Evolutionary conservation across 2,888 invertebrate species (phyloP), one percentile per base, ranked within the genome.

Genomic region (Lepidochrysops patricia): DNA sequence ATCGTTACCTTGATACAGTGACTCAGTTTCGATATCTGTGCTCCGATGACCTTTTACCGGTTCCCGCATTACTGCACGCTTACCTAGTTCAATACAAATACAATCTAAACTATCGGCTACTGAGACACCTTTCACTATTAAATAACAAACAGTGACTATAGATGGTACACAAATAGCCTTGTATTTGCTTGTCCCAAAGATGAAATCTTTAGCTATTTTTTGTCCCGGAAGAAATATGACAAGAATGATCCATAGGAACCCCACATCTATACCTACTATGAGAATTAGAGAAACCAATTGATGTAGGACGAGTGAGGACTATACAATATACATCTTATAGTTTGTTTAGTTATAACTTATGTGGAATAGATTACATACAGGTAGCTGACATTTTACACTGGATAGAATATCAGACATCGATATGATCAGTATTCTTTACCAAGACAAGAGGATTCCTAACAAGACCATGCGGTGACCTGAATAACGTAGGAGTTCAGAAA

Each of bases 11-110:
- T 87, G 87, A 75, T 82, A 84, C 75, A 84, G 80, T 86, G 84
- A 87, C 87, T 88, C 83, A 83, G 82, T 85, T 86, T 80, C 82
- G 81, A 83, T 87, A 83, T 79, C 77, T 75, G 72, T 80, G 80
- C 80, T 82, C 80, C 82, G 80, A 82, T 87, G 84, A 87, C 84
- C 84, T 86, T 86, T 86, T 80, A 76, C 80, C 74, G 75, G 75
- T 76, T 72, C 69, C 72, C 70, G 76, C 74, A 77, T 74, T 77
- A 76, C 76, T 79, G 75, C 75, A 73, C 74, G 72, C 67, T 73
- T 74, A 72, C 72, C 73, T 69, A 68, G 67, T 73, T 73, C 67
- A 72, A 66, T 68, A 43, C 29, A 9, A 23, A 9, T 34, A 32
- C 48, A 58, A 48, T 48, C 48, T 49, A 48, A 52, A 29, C 19